Evolutionary conservation across 1,140 invertebrate species (phyloP).

Genomic region (Contarinia nasturtii): DNA sequence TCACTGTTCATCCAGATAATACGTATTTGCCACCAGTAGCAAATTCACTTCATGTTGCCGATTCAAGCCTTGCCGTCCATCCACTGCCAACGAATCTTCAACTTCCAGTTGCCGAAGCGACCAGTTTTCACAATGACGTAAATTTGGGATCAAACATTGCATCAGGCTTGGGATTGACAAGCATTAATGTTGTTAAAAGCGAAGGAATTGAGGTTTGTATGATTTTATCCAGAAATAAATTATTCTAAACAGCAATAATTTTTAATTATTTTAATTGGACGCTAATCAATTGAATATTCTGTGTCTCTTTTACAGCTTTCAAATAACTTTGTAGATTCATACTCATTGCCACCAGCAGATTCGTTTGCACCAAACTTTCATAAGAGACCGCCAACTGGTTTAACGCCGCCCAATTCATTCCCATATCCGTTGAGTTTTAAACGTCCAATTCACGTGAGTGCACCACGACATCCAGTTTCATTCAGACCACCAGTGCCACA

Average conservation of each 20-base stretch:
- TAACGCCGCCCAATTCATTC: slow-evolving; percentile 26
- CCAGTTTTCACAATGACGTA: neutral
- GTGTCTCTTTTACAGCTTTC: neutral
- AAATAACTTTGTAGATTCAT: slow-evolving; percentile 10
- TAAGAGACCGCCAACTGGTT: slow-evolving; percentile 20
- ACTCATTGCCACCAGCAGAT: slow-evolving; percentile 14
- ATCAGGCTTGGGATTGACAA: neutral
- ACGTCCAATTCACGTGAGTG: slow-evolving; percentile 16
- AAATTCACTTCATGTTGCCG: neutral
- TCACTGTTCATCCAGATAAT: neutral
- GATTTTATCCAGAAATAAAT: neutral
- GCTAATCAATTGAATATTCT: too few species aligned
- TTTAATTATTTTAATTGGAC: neutral
- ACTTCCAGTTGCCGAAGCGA: neutral
- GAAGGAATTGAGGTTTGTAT: neutral
- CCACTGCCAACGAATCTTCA: neutral
- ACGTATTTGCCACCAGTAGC: neutral
- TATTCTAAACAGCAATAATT: neutral
- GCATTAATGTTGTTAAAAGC: neutral
- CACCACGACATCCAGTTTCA: slow-evolving; percentile 36
- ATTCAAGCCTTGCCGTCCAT: neutral
- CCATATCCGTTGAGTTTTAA: slow-evolving; percentile 13
- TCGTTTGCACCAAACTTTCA: slow-evolving; percentile 13
- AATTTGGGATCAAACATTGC: too few species aligned
- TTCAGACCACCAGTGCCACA: slow-evolving; percentile 48